Percentiles rank a stretch among this genome's conserved stretches.
phyloP scores from a whole-genome alignment of 2,888 invertebrate genomes.

The Erebia ligea region DNA sequence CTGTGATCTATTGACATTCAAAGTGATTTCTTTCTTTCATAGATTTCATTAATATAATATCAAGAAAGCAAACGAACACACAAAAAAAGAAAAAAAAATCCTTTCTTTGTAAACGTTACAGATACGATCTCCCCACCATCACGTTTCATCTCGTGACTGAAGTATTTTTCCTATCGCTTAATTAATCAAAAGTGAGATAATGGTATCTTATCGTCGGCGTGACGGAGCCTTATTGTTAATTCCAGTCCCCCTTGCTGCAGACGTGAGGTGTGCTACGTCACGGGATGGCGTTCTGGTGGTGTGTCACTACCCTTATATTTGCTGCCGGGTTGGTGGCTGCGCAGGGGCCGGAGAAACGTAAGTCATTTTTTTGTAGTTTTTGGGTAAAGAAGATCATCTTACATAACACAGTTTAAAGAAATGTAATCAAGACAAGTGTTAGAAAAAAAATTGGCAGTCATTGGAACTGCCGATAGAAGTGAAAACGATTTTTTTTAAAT shows the following conservation, averaged over 20 bases:
- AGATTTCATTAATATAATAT: no score
- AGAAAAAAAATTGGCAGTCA: no score
- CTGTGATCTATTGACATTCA: no score
- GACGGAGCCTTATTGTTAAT: constrained; percentile 54
- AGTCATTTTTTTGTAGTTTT: constrained; percentile 50
- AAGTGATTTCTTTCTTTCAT: no score
- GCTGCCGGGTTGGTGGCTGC: constrained; percentile 49
- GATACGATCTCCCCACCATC: constrained; percentile 41
- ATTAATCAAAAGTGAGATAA: constrained; percentile 67
- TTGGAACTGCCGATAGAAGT: no score
- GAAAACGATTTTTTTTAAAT: no score
- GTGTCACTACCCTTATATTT: constrained; percentile 48
- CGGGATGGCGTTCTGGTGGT: constrained; percentile 49
- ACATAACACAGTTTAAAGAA: no score
- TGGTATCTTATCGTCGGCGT: constrained; percentile 63
- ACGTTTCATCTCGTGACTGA: constrained; percentile 69
- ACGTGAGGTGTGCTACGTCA: constrained; percentile 57
- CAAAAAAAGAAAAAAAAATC: neutral
- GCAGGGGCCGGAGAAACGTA: constrained; percentile 66
- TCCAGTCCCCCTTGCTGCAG: constrained; percentile 59
- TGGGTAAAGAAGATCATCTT: no score
- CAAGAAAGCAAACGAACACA: neutral
- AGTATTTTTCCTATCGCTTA: constrained; percentile 73
- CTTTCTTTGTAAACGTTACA: constrained; percentile 11
- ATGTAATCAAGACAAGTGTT: no score